Evolutionary conservation across 2,888 invertebrate species (phyloP).

Genomic region (Hemistola chrysoprasaria): DNA sequence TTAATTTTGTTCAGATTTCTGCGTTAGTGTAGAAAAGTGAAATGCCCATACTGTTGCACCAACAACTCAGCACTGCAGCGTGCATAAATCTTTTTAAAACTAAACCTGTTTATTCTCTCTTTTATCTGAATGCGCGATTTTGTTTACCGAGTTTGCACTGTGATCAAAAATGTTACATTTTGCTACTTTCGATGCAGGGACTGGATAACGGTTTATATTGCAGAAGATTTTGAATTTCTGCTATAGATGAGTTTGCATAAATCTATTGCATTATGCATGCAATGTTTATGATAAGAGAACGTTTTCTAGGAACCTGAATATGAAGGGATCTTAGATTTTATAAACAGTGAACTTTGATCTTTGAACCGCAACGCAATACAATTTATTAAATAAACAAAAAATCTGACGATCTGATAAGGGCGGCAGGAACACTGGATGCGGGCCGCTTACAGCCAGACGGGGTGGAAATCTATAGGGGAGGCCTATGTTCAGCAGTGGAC

Average conservation of each 20-base stretch:
- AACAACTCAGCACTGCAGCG: slow-evolving; percentile 24
- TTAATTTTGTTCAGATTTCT: too few species aligned
- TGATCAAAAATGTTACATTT: slow-evolving; percentile 25
- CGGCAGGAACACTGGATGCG: too few species aligned
- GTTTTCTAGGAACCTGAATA: not conserved
- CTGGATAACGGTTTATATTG: not conserved
- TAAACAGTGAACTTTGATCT: too few species aligned
- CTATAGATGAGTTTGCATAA: slow-evolving; percentile 11
- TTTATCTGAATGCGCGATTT: slow-evolving; percentile 33
- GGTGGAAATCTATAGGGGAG: too few species aligned
- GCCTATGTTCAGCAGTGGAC: too few species aligned
- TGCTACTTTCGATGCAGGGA: slow-evolving; percentile 15
- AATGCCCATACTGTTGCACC: slow-evolving; percentile 12
- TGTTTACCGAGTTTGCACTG: slow-evolving; percentile 36
- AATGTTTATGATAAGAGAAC: slow-evolving; percentile 5
- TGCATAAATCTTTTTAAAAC: slow-evolving; percentile 48
- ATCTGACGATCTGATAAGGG: too few species aligned
- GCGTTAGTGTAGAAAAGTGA: not conserved
- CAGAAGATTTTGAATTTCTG: slow-evolving; percentile 7
- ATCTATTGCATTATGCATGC: slow-evolving; percentile 14
- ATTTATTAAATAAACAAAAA: too few species aligned
- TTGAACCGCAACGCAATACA: too few species aligned
- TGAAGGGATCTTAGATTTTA: too few species aligned
- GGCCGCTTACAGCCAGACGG: too few species aligned
- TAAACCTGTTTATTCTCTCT: slow-evolving; percentile 48